phyloP scores from a whole-genome alignment of 2,797 vertebrate species.

The Hemibagrus guttatus region DNA sequence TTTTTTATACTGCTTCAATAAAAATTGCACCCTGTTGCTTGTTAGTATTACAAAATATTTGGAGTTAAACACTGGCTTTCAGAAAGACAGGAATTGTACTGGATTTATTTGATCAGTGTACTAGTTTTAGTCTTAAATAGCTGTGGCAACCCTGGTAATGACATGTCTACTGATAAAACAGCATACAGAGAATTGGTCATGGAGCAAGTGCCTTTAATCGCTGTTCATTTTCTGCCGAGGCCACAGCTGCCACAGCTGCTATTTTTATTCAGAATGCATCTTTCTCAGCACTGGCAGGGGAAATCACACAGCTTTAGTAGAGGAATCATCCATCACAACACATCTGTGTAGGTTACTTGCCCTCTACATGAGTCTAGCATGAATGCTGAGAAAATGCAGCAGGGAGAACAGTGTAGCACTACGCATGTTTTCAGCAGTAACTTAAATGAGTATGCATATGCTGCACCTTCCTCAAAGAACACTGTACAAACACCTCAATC shows the following conservation, averaged over 20 bases:
- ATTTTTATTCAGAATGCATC: slow-evolving; percentile 47
- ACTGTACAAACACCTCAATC: not conserved
- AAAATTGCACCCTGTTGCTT: not conserved
- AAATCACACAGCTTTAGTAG: slow-evolving; percentile 42
- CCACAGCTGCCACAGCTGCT: slow-evolving; percentile 43
- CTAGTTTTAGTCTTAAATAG: not conserved
- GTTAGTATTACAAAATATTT: not conserved
- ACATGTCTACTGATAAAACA: slow-evolving; percentile 27
- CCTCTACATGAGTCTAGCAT: slow-evolving; percentile 36
- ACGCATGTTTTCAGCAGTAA: not conserved
- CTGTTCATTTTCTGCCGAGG: slow-evolving; percentile 45
- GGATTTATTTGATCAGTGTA: not conserved
- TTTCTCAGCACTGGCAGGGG: slow-evolving; percentile 27
- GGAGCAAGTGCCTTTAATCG: slow-evolving; percentile 46
- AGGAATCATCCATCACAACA: slow-evolving; percentile 42
- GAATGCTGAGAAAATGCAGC: slow-evolving; percentile 11
- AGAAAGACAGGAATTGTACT: not conserved
- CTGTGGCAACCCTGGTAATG: not conserved
- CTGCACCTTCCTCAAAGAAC: not conserved
- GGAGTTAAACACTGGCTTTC: not conserved
- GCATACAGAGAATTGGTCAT: slow-evolving; percentile 30
- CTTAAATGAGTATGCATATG: not conserved
- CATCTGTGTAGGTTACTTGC: slow-evolving; percentile 42
- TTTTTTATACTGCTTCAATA: not conserved
- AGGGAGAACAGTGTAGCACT: not conserved